Evolutionary conservation across 92 coral and sea anemone species (phyloP).

Genomic region (Siderastrea siderea): DNA sequence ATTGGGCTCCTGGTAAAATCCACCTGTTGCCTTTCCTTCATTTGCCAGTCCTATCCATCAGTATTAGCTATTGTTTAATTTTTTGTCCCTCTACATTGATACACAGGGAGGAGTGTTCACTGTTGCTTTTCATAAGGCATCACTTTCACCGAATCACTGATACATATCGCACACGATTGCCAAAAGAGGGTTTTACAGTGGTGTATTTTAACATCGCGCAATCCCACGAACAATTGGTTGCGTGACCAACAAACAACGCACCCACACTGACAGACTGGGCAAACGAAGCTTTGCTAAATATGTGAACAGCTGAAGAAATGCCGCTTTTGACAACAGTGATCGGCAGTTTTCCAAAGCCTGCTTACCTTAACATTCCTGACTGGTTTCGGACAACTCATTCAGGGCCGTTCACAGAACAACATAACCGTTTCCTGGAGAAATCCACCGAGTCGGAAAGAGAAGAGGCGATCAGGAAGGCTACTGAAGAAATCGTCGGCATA

Average conservation of each 20-base stretch:
- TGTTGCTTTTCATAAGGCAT: no score
- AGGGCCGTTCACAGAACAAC: conserved; percentile 41
- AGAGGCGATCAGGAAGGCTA: conserved; percentile 63
- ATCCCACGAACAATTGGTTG: no score
- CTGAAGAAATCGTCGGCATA: conserved; percentile 59
- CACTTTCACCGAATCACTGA: no score
- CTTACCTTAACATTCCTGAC: conserved; percentile 77
- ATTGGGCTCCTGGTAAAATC: no score
- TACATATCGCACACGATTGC: no score
- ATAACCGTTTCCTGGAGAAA: conserved; percentile 37
- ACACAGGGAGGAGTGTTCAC: no score
- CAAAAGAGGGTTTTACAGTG: no score
- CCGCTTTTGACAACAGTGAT: conserved; percentile 83
- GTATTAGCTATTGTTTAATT: no score
- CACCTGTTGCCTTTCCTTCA: no score
- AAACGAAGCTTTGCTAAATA: neutral
- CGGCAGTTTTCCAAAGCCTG: conserved; percentile 91
- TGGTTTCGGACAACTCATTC: conserved; percentile 68
- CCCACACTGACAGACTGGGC: neutral
- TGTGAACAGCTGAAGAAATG: conserved; percentile 41
- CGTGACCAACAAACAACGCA: neutral
- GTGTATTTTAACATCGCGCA: no score
- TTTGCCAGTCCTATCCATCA: no score
- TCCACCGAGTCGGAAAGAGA: conserved; percentile 50
- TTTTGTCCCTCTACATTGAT: no score